Base-by-base conservation (phyloP, 1,140 invertebrate species). In the Pomacea maculata region DNA sequence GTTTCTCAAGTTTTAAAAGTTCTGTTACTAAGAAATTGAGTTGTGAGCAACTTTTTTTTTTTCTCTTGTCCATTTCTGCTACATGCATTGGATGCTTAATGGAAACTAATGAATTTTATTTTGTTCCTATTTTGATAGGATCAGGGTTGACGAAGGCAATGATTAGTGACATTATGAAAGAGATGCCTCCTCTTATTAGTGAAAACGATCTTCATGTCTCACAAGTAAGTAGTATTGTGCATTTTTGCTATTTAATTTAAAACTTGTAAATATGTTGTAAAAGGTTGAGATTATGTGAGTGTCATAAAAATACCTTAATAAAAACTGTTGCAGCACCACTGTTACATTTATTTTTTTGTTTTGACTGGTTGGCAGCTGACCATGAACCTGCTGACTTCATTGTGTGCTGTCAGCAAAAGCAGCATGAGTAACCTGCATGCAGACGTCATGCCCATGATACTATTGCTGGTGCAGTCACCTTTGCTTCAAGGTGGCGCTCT, bases 191-290 rank as follows among this genome's bases (percentile, higher is more conserved):
- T 65, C 92, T 99, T 45, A 94, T 99, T 76, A 96, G 95, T 86
- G 98, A 99, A 90, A 94, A 95, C 73, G 98, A 99, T 92, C 92
- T 99, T 63, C 97, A 99, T 92, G 97, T 99, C 86, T 97, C 98
- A 65, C 97, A 99, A 92, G 94, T 97, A 85, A 95, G 95, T 67
- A 19, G 11, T 57, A 15, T 25, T 57, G 8, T 57, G 75, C 54
- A 11, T 61, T 65, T 65, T 12, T 11, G 9, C 11, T 61, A 4
- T 45, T 45, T 45, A 45, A 45, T 45, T 45, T 45, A 45, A 45
- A 45, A 45, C 34, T 45, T 45, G 34, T 45, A 45, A 45, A 45
- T 45, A 45, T 2, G 34, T 45, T 45, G 34, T 45, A 6, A 45
- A 45, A 45, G 2, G 34, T 45, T 45, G 34, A 45, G 34, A 6